Base-by-base conservation (phyloP, 2,888 invertebrate genomes). In the Pteria penguin region DNA sequence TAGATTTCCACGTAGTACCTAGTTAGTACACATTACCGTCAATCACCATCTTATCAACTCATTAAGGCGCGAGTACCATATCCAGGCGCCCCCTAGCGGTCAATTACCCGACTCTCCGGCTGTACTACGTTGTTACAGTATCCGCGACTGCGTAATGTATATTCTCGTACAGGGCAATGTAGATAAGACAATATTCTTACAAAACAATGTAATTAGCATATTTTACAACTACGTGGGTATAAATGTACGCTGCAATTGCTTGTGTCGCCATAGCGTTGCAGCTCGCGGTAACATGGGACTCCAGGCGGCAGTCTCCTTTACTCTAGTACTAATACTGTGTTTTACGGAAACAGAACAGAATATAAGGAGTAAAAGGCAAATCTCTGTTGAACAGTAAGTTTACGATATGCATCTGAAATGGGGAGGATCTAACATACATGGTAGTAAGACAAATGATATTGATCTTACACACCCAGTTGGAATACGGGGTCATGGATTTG, bases 331-430 rank as follows among this genome's bases (percentile, higher is more conserved):
- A 36, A 18, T 65, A 18, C 45, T 36, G 27, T 65, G 33, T 36
- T 45, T 65, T 36, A 26, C 65, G 31, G 36, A 55, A 32, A 79
- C 75, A 45, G 55, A 70, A 52, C 85, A 85, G 74, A 84, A 85
- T 77, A 77, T 80, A 0, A 62, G 87, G 76, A 78, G 80, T 74
- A 86, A 86, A 75, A 73, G 86, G 75, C 85, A 87, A 67, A 85
- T 87, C 62, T 80, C 84, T 54, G 82, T 82, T 4, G 85, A 86
- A 61, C 81, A 84, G 86, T 87, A 74, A 86, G 87, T 86, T 68
- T 24, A 55, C n/a, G n/a, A n/a, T n/a, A n/a, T n/a, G n/a, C n/a
- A n/a, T n/a, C n/a, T n/a, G n/a, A n/a, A n/a, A n/a, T n/a, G n/a
- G n/a, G n/a, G n/a, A n/a, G n/a, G n/a, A n/a, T n/a, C n/a, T n/a